phyloP scores from a whole-genome alignment of 2,113 vertebrate genomes.

The Ptilorrhoa leucosticta region DNA sequence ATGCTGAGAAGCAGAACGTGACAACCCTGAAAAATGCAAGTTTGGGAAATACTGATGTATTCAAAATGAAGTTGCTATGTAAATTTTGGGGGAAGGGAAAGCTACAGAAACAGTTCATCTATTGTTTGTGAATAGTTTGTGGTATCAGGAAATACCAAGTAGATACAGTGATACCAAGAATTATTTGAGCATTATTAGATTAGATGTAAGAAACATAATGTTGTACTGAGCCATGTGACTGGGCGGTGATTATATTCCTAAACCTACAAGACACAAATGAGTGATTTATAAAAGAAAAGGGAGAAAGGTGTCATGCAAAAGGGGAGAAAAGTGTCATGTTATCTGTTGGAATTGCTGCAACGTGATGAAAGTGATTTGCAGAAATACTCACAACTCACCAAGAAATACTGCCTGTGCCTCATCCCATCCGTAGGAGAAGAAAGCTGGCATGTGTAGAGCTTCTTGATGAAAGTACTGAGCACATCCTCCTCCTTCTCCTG shows the following conservation, averaged over 20 bases:
- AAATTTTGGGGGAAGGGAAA: background rate
- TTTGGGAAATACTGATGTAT: background rate
- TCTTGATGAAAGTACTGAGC: background rate
- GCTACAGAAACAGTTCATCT: background rate
- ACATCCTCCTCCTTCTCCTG: background rate
- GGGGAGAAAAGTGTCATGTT: background rate
- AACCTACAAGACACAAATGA: background rate
- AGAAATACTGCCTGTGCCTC: background rate
- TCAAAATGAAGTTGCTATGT: background rate
- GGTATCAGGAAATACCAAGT: background rate
- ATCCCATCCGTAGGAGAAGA: background rate
- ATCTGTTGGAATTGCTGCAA: constrained; percentile 16
- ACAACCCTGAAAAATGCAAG: background rate
- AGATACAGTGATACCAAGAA: background rate
- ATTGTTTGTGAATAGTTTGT: background rate
- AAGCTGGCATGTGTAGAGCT: background rate
- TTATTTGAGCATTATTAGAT: background rate
- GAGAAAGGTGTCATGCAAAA: background rate
- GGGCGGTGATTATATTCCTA: background rate
- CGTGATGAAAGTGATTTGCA: background rate
- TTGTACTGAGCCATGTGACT: background rate
- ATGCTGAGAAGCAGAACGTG: background rate
- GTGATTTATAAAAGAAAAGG: background rate
- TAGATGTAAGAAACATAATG: background rate
- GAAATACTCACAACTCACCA: background rate